phyloP scores from a whole-genome alignment of 1,140 invertebrate species.

The Atta texana region DNA sequence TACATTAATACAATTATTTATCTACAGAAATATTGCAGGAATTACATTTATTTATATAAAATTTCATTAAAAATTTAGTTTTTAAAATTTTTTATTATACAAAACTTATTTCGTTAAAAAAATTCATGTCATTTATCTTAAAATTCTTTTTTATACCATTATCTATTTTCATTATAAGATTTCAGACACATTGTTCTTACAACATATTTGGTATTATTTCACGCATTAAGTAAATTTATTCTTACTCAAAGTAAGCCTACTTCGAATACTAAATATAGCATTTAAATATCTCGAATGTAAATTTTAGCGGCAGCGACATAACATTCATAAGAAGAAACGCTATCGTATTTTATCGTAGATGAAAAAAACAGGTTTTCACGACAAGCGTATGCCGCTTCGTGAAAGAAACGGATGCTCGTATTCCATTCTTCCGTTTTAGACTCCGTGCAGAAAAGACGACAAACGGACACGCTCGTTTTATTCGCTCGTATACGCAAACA shows the following conservation, averaged over 20 bases:
- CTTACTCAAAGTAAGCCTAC: conserved; percentile 28
- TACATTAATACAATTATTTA: background rate
- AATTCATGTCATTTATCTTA: background rate
- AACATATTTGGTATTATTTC: background rate
- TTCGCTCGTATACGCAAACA: conserved; percentile 16
- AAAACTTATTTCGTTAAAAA: background rate
- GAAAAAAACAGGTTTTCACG: conserved; percentile 27
- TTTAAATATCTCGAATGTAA: conserved; percentile 47
- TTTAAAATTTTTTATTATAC: background rate
- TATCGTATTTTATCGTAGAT: conserved; percentile 25
- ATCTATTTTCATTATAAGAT: background rate
- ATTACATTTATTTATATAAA: conserved; percentile 5
- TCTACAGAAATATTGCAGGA: background rate
- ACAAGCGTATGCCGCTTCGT: conserved; percentile 10
- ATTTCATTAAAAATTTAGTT: background rate
- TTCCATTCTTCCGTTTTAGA: conserved; percentile 14
- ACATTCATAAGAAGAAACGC: conserved; percentile 4
- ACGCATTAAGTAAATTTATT: conserved; percentile 20
- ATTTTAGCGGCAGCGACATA: background rate
- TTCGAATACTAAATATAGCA: conserved; percentile 19
- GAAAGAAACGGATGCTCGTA: conserved; percentile 36
- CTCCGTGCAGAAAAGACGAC: conserved; percentile 17
- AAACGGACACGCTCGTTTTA: conserved; percentile 20
- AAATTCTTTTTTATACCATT: background rate
- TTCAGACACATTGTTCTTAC: background rate